Conservation (phyloP, 2,888 invertebrate species). For the Oxystoma pomonae region DNA sequence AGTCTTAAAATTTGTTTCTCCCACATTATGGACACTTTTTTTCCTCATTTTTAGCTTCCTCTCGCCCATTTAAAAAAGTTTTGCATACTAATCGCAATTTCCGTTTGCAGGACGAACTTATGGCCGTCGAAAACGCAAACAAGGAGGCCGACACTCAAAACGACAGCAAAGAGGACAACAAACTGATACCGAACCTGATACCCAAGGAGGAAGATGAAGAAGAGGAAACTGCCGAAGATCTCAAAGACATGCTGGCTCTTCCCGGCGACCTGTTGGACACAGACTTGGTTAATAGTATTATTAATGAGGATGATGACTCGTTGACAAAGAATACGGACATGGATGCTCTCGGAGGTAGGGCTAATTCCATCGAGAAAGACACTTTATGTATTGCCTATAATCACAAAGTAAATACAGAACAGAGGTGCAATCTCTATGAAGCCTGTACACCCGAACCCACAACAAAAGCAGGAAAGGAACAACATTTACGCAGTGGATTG, state of each 20-base stretch:
- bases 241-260: constrained; percentile 62
- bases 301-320: constrained; percentile 59
- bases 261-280: constrained; percentile 62
- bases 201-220: constrained; percentile 32
- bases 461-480: no score
- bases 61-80: background rate
- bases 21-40: no score
- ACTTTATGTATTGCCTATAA: no score
- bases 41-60: background rate
- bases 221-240: constrained; percentile 57
- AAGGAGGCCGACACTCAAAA: constrained; percentile 48
- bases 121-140: constrained; percentile 63
- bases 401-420: no score
- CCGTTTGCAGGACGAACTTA: constrained; percentile 60
- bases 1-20: no score
- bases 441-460: no score
- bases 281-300: constrained; percentile 63
- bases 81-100: background rate
- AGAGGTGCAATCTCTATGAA: no score
- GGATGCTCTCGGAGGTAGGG: constrained; percentile 48
- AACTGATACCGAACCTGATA: constrained; percentile 12
- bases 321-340: constrained; percentile 53
- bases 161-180: constrained; percentile 15
- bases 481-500: no score
- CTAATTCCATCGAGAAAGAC: no score